Evolutionary conservation across 1,140 invertebrate species (phyloP).

Genomic region (Drosophila virilis): DNA sequence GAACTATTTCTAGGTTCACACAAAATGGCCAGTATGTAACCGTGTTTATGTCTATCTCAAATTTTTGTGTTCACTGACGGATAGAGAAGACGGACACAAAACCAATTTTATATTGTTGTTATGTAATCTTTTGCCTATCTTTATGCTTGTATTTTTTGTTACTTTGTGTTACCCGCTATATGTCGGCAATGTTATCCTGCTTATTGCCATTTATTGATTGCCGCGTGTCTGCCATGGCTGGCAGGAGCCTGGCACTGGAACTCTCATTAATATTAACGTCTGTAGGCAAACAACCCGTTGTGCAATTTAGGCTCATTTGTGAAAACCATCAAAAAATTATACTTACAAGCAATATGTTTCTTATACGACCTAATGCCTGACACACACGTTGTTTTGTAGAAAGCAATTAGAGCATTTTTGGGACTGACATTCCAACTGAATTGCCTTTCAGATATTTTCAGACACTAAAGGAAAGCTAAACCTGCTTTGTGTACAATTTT

Average conservation of each 20-base stretch:
- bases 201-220: constrained; percentile 58
- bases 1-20: background rate
- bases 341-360: no score
- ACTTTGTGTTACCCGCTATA: constrained; percentile 24
- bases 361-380: background rate
- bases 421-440: background rate
- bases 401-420: constrained; percentile 1
- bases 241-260: background rate
- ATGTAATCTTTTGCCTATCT: constrained; percentile 52
- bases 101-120: constrained; percentile 45
- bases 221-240: background rate
- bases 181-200: constrained; percentile 44
- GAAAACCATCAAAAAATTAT: background rate
- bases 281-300: constrained; percentile 9
- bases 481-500: constrained; percentile 71
- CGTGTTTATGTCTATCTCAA: constrained; percentile 8
- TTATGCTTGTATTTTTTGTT: constrained; percentile 35
- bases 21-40: constrained; percentile 24
- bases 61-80: background rate
- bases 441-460: background rate
- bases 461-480: constrained; percentile 34
- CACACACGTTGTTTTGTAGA: background rate
- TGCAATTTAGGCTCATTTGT: constrained; percentile 49
- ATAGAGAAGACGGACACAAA: constrained; percentile 17
- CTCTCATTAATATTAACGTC: constrained; percentile 22